Conservation (phyloP, 2,113 vertebrate genomes). For the Melanerpes formicivorus region DNA sequence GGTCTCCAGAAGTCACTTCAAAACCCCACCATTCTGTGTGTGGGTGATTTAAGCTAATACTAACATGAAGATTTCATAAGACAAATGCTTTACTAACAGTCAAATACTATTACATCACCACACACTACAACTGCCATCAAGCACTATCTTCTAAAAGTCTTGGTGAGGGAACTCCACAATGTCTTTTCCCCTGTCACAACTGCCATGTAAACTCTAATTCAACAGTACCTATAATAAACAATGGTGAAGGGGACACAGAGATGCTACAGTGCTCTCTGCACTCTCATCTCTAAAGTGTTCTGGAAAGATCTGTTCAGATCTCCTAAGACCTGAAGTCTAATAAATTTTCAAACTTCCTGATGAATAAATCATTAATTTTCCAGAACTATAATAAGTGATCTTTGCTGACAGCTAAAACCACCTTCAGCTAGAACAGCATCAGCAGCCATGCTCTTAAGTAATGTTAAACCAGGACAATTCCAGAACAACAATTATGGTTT, state of each 20-base stretch:
- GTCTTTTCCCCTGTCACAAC: not conserved
- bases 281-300: not conserved
- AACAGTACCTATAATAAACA: not conserved
- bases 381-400: not conserved
- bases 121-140: not conserved
- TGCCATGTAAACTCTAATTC: not conserved
- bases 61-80: not conserved
- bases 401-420: not conserved
- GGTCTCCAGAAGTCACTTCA: no score
- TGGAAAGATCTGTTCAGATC: not conserved
- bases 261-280: not conserved
- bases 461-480: not conserved
- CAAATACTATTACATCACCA: not conserved
- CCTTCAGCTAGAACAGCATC: not conserved
- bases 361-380: not conserved
- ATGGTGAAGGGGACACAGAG: not conserved
- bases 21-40: no score
- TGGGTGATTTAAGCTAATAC: not conserved
- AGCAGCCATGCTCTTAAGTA: not conserved
- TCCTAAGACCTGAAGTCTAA: not conserved
- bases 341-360: not conserved
- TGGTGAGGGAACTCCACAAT: not conserved
- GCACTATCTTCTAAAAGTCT: not conserved
- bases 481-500: not conserved
- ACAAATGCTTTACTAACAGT: not conserved